phyloP scores from a whole-genome alignment of 2,113 vertebrate genomes.

The Corythaeola cristata region DNA sequence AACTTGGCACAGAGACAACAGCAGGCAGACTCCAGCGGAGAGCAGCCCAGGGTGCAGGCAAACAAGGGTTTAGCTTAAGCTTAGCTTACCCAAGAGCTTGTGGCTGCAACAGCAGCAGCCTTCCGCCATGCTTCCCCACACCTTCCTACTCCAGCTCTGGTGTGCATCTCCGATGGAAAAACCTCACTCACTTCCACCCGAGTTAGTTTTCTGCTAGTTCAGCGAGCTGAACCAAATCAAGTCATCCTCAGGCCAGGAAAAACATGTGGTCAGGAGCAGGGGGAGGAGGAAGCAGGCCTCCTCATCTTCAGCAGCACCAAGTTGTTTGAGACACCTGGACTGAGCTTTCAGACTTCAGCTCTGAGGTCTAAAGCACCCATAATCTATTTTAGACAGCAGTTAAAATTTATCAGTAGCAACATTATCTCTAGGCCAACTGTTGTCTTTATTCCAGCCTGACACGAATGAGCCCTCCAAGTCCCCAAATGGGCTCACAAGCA shows the following conservation, averaged over 20 bases:
- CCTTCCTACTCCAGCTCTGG: not conserved
- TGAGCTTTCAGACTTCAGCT: not conserved
- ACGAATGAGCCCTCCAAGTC: not conserved
- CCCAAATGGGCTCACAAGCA: not conserved
- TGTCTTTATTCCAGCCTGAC: not conserved
- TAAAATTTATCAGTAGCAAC: not conserved
- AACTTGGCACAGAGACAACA: conserved; percentile 18
- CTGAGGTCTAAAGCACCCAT: not conserved
- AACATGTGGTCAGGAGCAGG: not conserved
- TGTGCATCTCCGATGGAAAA: not conserved
- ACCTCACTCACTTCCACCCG: not conserved
- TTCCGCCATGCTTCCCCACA: not conserved
- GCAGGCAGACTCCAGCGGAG: not conserved
- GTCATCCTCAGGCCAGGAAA: not conserved
- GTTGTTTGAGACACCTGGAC: not conserved
- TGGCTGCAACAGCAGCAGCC: not conserved
- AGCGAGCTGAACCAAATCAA: not conserved
- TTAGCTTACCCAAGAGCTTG: not conserved
- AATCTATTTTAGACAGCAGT: not conserved
- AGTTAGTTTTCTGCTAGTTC: not conserved
- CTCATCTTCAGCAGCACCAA: not conserved
- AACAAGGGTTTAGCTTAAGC: not conserved
- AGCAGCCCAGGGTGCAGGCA: not conserved
- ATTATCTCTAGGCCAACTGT: not conserved
- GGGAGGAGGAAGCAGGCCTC: not conserved